These are phyloP conservation scores for Pandemis cinnamomeana DNA, from an alignment of 2,888 invertebrate genomes.

Conservation along the genomic window DNA sequence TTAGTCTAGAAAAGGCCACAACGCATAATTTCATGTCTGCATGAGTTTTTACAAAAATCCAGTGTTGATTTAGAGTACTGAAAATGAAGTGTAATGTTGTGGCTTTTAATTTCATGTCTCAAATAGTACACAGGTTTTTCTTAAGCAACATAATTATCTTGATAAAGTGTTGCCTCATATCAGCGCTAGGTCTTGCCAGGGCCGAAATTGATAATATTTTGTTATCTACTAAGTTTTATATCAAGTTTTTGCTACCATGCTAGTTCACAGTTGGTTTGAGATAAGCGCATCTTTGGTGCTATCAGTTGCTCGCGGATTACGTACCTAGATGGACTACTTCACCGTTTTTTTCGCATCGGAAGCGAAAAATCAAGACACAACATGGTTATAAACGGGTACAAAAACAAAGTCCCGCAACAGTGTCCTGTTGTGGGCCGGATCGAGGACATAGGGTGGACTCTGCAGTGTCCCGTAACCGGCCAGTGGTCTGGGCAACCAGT, in stretches of 20 bases:
- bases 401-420: slow-evolving; percentile 57
- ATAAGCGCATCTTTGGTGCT: slow-evolving; percentile 77
- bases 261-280: slow-evolving; percentile 63
- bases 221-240: slow-evolving; percentile 73
- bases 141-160: slow-evolving; percentile 17
- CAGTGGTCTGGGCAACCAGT: slow-evolving; percentile 64
- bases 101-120: slow-evolving; percentile 17
- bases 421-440: slow-evolving; percentile 63
- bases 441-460: slow-evolving; percentile 66
- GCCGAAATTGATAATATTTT: slow-evolving; percentile 50
- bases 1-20: not conserved
- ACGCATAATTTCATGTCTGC: not conserved
- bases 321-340: slow-evolving; percentile 75
- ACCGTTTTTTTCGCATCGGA: slow-evolving; percentile 43
- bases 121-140: slow-evolving; percentile 15
- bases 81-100: not conserved
- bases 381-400: slow-evolving; percentile 66
- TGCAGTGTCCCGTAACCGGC: slow-evolving; percentile 66
- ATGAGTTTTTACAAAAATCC: not conserved
- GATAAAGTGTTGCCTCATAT: slow-evolving; percentile 41
- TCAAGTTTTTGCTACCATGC: slow-evolving; percentile 77
- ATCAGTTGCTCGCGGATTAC: slow-evolving; percentile 79
- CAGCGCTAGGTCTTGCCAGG: slow-evolving; percentile 48
- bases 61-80: not conserved
- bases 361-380: slow-evolving; percentile 51